A percentile compares a stretch with the other conserved stretches of the same genome.
These are phyloP conservation scores for Marmota flaviventris DNA, from an alignment of 2,113 vertebrate genomes.

Conservation along the genomic window DNA sequence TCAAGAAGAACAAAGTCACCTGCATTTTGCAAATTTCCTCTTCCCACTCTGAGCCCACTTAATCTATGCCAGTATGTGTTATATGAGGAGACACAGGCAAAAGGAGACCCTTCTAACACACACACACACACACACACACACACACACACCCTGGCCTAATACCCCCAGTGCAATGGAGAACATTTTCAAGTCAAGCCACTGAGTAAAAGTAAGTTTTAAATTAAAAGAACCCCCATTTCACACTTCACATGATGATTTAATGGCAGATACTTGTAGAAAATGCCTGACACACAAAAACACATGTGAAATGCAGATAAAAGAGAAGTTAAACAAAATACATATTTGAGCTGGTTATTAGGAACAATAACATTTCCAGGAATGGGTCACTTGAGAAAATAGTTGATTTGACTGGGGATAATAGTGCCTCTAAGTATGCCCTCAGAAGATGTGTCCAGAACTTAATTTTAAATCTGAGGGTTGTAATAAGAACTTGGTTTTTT, in stretches of 20 bases:
- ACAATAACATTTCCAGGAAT: conserved; percentile 63
- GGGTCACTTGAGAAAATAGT: conserved; percentile 55
- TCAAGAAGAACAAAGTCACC: background rate
- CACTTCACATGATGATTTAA: conserved; percentile 7
- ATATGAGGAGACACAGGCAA: conserved; percentile 8
- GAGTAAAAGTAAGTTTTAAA: conserved; percentile 70
- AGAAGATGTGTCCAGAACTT: conserved; percentile 62
- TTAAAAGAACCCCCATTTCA: conserved; percentile 64
- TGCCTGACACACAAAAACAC: conserved; percentile 4
- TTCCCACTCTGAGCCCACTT: background rate
- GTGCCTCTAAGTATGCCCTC: conserved; percentile 62
- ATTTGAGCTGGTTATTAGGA: conserved; percentile 65
- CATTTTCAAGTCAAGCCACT: conserved; percentile 17
- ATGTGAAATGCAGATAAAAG: conserved; percentile 53
- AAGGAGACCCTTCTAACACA: background rate
- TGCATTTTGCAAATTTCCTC: conserved; percentile 15
- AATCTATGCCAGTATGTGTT: conserved; percentile 11
- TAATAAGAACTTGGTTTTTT: conserved; percentile 68
- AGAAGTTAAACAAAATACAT: conserved; percentile 73
- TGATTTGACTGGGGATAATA: conserved; percentile 67
- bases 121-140: background rate
- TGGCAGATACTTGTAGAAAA: conserved; percentile 68
- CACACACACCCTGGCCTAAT: conserved; percentile 45
- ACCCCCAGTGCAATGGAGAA: background rate
- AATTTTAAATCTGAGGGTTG: conserved; percentile 66